Evolutionary conservation across 2,113 vertebrate species (phyloP).

Genomic region (Albula glossodonta): DNA sequence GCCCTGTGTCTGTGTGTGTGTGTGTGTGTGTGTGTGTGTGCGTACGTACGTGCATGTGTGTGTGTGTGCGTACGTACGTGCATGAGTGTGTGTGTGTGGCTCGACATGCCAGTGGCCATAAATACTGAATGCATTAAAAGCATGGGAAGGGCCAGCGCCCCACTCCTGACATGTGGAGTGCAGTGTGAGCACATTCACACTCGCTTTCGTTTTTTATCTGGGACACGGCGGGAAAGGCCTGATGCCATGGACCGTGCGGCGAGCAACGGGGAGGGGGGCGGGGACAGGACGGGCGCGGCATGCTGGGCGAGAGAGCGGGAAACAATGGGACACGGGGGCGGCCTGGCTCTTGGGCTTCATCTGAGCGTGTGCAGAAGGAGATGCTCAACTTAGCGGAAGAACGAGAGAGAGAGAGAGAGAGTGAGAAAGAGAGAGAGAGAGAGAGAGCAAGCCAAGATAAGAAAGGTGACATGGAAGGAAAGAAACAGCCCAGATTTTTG

Average conservation of each 20-base stretch:
- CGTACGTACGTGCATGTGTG: too few relatives aligned
- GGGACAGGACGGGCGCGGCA: too few relatives aligned
- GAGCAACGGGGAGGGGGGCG: neutral
- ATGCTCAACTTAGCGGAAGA: neutral
- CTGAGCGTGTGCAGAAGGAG: neutral
- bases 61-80: too few relatives aligned
- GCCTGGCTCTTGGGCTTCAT: neutral
- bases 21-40: too few relatives aligned
- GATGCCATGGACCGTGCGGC: neutral
- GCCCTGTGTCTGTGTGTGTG: neutral
- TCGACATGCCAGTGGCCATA: slow-evolving; percentile 1
- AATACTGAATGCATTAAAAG: slow-evolving; percentile 10
- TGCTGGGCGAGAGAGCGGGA: too few relatives aligned
- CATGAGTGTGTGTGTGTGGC: too few relatives aligned
- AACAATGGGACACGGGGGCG: too few relatives aligned
- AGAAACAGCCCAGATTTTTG: neutral
- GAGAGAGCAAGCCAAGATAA: neutral
- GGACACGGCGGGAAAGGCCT: neutral
- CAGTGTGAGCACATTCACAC: neutral
- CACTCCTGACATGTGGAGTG: neutral
- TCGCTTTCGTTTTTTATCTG: neutral
- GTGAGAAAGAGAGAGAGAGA: too few relatives aligned
- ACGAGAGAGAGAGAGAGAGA: neutral
- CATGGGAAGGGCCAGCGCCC: neutral
- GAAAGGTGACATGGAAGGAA: neutral